Base-by-base conservation (phyloP, 2,113 vertebrate species). In the Variabilichromis moorii region DNA sequence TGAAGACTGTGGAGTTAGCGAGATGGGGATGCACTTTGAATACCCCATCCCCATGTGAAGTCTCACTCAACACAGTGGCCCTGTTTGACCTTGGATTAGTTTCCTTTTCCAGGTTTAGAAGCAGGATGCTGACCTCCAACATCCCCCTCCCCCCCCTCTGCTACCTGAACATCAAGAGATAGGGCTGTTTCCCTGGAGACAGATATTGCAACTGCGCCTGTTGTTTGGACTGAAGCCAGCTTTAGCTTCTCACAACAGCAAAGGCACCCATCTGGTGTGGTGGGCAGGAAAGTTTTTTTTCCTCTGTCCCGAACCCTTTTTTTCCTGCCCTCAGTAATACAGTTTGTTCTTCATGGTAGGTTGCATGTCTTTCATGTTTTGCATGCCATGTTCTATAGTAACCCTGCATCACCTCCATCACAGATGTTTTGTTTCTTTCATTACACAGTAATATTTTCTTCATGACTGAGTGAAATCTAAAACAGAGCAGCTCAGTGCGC, bases 21-120 rank as follows among this genome's bases (percentile, higher is more conserved):
- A 79, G 57, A 71, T 59, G 45, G 80, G 82, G 80, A 81, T 80
- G 82, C 79, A 90, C 85, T 91, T 83, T 86, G 90, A 93, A 94
- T 85, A 55, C 57, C 55, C 79, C 19, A 19, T 91, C 92, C 89
- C 68, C 71, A 95, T 96, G 95, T 90, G 90, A 93, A 95, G 88
- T 91, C 92, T 97, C 96, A 94, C 88, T 97, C 96, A 96, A 93
- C 96, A 93, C 93, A 12, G 14, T 84, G 90, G 93, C 95, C 95
- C 92, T 93, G 86, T 92, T 93, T 95, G 95, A 96, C 96, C 95
- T 89, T 17, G 91, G 96, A 96, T 96, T 96, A 96, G 94, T 94
- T 95, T 96, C 95, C 94, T 94, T 86, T 95, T 95, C 95, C 94
- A 95, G 90, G 89, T 96, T 96, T 94, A 92, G 92, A 91, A 90